Evolutionary conservation across 1,140 invertebrate genomes (phyloP).

Genomic region (Gonatopus flavifemur): DNA sequence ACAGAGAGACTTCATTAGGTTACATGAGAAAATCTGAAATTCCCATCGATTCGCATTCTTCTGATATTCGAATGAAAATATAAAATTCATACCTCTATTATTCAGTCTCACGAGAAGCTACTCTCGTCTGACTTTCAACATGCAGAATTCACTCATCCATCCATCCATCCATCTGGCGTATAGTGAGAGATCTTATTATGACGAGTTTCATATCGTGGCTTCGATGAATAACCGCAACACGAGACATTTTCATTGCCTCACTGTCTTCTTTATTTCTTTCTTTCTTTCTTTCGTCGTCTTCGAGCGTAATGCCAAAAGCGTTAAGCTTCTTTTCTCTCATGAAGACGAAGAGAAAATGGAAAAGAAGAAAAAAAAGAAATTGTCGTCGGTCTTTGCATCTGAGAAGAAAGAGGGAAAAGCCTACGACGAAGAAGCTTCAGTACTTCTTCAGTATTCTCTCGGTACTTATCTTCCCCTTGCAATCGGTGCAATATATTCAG

Average conservation of each 20-base stretch:
- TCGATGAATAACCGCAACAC: conserved; percentile 17
- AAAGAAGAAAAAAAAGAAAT: conserved; percentile 1
- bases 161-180: neutral
- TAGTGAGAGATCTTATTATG: conserved; percentile 20
- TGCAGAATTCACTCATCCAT: conserved; percentile 1
- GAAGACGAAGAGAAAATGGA: neutral
- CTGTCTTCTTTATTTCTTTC: neutral
- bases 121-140: no score
- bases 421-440: conserved; percentile 9
- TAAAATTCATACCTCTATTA: no score
- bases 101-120: conserved; percentile 2
- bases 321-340: conserved; percentile 23
- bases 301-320: conserved; percentile 16
- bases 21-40: no score
- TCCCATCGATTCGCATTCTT: no score
- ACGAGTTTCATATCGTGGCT: conserved; percentile 12
- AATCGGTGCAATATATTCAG: conserved; percentile 51
- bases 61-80: no score
- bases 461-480: conserved; percentile 47
- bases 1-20: no score
- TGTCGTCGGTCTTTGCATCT: conserved; percentile 6
- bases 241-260: conserved; percentile 8
- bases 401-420: conserved; percentile 19
- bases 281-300: neutral
- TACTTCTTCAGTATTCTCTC: conserved; percentile 24